A percentile compares a stretch with the other conserved stretches of the same genome.
phyloP scores from a whole-genome alignment of 1,140 invertebrate genomes.

The Aplysia californica region DNA sequence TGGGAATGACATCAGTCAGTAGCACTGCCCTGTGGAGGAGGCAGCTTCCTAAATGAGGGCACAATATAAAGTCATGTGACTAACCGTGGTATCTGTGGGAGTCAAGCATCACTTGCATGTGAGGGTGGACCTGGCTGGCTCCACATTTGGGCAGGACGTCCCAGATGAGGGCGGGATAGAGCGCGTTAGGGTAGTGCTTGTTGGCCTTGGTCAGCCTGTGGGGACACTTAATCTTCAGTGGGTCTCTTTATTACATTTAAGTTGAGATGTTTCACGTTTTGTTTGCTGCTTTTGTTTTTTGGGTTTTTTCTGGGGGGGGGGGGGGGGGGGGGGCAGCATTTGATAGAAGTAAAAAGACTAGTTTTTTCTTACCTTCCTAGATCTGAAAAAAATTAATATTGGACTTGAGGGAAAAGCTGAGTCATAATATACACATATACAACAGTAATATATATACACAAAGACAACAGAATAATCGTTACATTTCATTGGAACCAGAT shows the following conservation, averaged over 20 bases:
- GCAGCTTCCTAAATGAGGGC: not conserved
- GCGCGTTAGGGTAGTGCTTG: constrained; percentile 37
- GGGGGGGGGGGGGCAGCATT: not conserved
- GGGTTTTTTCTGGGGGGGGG: too few relatives aligned
- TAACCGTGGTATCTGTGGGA: constrained; percentile 66
- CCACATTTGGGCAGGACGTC: constrained; percentile 69
- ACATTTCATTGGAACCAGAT: too few relatives aligned
- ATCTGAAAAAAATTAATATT: not conserved
- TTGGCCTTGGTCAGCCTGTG: constrained; percentile 55
- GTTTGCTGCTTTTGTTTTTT: too few relatives aligned
- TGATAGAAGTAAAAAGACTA: not conserved
- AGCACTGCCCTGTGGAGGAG: not conserved
- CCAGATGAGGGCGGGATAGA: constrained; percentile 68
- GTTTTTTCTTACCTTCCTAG: not conserved
- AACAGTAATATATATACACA: not conserved
- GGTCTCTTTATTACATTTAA: not conserved
- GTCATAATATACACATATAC: not conserved
- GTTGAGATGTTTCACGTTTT: not conserved
- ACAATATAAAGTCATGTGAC: not conserved
- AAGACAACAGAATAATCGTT: too few relatives aligned
- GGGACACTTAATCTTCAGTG: not conserved
- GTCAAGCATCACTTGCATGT: constrained; percentile 68
- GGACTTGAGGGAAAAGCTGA: not conserved
- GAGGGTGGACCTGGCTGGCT: constrained; percentile 71
- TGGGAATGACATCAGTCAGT: too few relatives aligned